Base-by-base conservation (phyloP, 2,888 invertebrate genomes). In the Drosophila borborema region DNA sequence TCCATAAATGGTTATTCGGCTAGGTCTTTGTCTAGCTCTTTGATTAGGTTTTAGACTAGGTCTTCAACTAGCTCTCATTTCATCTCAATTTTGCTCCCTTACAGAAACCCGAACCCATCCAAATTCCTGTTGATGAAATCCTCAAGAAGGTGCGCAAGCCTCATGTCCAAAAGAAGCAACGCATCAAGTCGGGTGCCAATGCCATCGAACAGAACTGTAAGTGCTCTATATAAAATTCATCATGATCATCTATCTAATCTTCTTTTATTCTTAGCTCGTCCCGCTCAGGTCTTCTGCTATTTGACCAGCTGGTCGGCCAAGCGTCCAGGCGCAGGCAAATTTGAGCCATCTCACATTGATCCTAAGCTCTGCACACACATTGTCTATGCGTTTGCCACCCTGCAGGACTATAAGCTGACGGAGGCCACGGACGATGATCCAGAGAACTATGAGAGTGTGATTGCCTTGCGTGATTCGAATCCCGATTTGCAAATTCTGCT, bases 231-330 rank as follows among this genome's bases (percentile, higher is more conserved):
- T 1, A 1, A 9, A 0, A 9, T 0, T 1, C 10, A 1, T 0
- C 28, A 2, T 3, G 5, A 1, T 20, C 16, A 20, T 1, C 8
- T 0, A n/a, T 45, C 6, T 40, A 38, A 53, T 45, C 4, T 0
- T 3, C 1, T 20, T 8, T 8, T 0, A 1, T 16, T 3, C 9
- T 2, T 93, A 98, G 98, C 95, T 80, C 96, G 97, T 48, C 96
- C 96, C 56, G 96, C 97, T 0, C 97, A 97, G 94, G 96, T 98
- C 4, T 96, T 99, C 89, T 99, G 99, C 93, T 99, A 99, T 93
- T 95, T 98, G 92, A 99, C 99, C 2, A 99, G 97, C 86, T 99
- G 99, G 99, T 98, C 99, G 0, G 96, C 97, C 72, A 98, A 98
- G 92, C 95, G 99, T 62, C 97, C 97, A 0, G 97, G 97, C 63